Conservation (phyloP, 2,113 vertebrate species). For the Notarius lentiginosus region DNA sequence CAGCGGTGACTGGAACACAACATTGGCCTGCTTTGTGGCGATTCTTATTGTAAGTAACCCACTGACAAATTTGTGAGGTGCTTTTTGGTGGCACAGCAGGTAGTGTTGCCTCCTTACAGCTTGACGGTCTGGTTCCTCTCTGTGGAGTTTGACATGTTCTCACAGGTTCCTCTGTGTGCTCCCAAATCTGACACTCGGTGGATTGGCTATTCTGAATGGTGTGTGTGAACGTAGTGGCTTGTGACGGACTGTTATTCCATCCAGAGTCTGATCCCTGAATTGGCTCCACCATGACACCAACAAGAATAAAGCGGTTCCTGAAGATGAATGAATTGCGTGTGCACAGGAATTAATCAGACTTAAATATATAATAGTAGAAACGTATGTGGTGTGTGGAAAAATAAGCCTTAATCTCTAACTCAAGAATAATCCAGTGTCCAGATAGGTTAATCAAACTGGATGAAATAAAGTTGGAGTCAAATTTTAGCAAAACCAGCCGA, state of each 20-base stretch:
- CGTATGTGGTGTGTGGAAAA: neutral
- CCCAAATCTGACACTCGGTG: neutral
- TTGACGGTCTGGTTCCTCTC: neutral
- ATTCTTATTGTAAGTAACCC: slow-evolving; percentile 89
- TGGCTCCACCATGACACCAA: neutral
- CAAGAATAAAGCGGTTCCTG: neutral
- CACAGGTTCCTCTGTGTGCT: neutral
- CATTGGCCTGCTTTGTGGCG: slow-evolving; percentile 96
- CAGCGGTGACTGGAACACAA: slow-evolving; percentile 98
- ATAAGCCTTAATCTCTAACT: neutral
- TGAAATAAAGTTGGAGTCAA: neutral
- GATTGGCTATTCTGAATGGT: neutral
- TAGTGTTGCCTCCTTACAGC: neutral
- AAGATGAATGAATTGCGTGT: neutral
- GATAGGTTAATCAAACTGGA: neutral
- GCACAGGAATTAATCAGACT: neutral
- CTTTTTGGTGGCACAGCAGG: neutral
- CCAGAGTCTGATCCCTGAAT: neutral
- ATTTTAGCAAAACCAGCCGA: neutral
- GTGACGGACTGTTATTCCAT: neutral
- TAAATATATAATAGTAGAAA: neutral
- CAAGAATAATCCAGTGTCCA: neutral
- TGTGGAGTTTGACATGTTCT: neutral
- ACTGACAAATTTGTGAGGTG: too few relatives aligned
- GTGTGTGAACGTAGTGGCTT: neutral